These are phyloP conservation scores for Acleris sparsana DNA, from an alignment of 2,888 invertebrate species.

Conservation along the genomic window DNA sequence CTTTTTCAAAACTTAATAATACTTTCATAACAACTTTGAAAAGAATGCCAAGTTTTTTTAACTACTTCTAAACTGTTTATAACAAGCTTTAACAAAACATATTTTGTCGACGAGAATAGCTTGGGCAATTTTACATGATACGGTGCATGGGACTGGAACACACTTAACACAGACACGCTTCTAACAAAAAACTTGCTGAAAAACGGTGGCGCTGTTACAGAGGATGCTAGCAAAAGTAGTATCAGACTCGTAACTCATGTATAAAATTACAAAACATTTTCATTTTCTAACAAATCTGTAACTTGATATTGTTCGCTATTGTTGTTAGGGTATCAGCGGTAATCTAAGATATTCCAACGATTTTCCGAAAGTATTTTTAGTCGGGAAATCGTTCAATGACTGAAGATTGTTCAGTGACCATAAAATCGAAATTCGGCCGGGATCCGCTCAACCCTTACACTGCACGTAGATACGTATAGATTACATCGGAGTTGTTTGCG, in stretches of 20 bases:
- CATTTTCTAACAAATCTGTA: too few species aligned
- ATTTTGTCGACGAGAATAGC: neutral
- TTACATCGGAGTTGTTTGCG: slow-evolving; percentile 35
- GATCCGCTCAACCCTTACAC: slow-evolving; percentile 37
- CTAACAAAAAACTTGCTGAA: slow-evolving; percentile 2
- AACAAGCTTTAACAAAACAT: too few species aligned
- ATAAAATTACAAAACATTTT: neutral
- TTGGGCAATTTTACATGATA: neutral
- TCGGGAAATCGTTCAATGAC: slow-evolving; percentile 40
- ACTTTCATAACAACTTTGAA: too few species aligned
- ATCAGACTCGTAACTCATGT: neutral
- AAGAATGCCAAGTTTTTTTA: neutral
- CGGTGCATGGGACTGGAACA: neutral
- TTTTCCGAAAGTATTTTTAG: slow-evolving; percentile 39
- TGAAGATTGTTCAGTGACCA: slow-evolving; percentile 43
- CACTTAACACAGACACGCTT: neutral
- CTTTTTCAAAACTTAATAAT: too few species aligned
- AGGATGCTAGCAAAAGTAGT: neutral
- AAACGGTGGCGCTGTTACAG: neutral
- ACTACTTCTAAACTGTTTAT: neutral
- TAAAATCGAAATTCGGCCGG: slow-evolving; percentile 43
- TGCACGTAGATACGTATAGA: slow-evolving; percentile 34
- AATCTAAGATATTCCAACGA: slow-evolving; percentile 26
- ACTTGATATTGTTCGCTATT: slow-evolving; percentile 2
- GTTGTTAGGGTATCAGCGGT: neutral